Evolutionary conservation across 2,888 invertebrate genomes (phyloP), one percentile per base, ranked within the genome.

Genomic region (Arctia plantaginis): DNA sequence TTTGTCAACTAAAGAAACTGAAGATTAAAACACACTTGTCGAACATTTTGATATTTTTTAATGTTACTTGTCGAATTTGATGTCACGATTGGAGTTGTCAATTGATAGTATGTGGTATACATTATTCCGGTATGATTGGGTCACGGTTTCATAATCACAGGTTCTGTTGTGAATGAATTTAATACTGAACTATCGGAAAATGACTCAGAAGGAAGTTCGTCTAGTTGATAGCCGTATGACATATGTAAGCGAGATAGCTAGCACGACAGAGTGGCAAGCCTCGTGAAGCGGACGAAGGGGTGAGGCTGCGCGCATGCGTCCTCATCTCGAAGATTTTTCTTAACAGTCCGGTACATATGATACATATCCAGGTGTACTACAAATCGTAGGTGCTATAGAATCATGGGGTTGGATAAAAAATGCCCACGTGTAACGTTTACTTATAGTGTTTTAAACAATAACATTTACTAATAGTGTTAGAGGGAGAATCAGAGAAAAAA

Each of bases 261-360:
- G 30, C 4, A 78, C 77, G 79, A 83, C 71, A 23, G 77, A 77
- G 74, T 70, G 65, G 72, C 79, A 76, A 73, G 76, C 80, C 66
- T 78, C 72, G 74, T 71, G 62, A 69, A 71, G 77, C 75, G 73
- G 78, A 72, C 78, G 79, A 82, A 79, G 75, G 79, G 82, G 77
- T 81, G 88, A 93, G 83, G 90, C 93, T 93, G 94, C 87, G 88
- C 92, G 93, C 94, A 91, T 92, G 94, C 94, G 85, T 64, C 27
- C 47, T 30, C 4, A 4, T 18, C 71, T n/a, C n/a, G 12, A 51
- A n/a, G 18, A 75, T 39, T 69, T 72, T 41, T 62, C 69, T 79
- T 78, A 74, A 80, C 66, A 77, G 70, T 64, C 27, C 4, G 10
- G 6, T 18, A 27, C 20, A n/a, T 55, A 23, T n/a, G 10, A 3